These are phyloP conservation scores for Acromyrmex heyeri DNA, from an alignment of 1,140 invertebrate species.

Conservation along the genomic window DNA sequence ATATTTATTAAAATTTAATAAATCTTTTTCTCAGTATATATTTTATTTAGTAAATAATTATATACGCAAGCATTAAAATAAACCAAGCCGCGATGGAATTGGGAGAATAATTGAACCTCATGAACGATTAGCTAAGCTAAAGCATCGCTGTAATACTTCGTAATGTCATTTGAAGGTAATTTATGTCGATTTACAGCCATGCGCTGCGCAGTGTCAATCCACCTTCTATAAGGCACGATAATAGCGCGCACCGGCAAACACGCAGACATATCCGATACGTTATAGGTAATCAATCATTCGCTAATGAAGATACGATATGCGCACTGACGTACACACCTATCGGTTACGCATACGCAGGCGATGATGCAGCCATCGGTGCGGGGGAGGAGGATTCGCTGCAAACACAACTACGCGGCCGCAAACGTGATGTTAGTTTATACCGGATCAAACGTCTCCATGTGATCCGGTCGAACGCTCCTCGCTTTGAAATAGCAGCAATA, in stretches of 20 bases:
- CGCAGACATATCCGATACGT: conserved; percentile 49
- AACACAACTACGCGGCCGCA: conserved; percentile 16
- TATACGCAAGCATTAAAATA: neutral
- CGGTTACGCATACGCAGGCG: conserved; percentile 32
- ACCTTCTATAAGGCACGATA: conserved; percentile 51
- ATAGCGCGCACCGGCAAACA: conserved; percentile 51
- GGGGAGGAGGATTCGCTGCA: neutral
- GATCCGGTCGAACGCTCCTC: neutral
- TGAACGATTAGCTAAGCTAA: conserved; percentile 17
- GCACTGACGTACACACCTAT: conserved; percentile 50
- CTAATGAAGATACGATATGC: conserved; percentile 67
- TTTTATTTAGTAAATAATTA: neutral
- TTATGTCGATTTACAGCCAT: conserved; percentile 38
- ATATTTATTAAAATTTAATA: no score
- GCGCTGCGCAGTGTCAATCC: conserved; percentile 28
- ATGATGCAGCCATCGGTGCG: neutral
- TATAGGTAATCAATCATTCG: conserved; percentile 68
- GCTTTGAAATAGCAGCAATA: conserved; percentile 42
- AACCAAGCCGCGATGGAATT: conserved; percentile 2
- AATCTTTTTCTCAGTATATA: no score
- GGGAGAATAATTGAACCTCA: neutral
- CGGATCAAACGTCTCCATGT: conserved; percentile 40
- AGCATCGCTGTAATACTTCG: conserved; percentile 24
- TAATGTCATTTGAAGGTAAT: conserved; percentile 51
- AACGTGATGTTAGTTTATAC: conserved; percentile 34